These are phyloP conservation scores for Hafferia zeledoni DNA, from an alignment of 2,797 vertebrate genomes.

Conservation along the genomic window DNA sequence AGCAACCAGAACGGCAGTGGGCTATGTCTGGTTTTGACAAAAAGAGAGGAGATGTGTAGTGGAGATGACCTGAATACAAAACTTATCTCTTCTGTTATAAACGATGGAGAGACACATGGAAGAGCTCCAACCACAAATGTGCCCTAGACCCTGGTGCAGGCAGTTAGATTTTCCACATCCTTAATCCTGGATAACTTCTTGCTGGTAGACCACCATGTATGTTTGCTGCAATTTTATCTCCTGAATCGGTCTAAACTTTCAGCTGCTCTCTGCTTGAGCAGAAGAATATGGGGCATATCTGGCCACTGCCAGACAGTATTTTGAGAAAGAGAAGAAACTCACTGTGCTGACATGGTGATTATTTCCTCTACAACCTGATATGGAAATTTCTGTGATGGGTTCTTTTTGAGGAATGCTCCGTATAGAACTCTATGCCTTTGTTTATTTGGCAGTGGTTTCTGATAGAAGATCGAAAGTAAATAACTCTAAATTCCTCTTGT, in stretches of 20 bases:
- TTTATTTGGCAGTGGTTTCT: slow-evolving; percentile 26
- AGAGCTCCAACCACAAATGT: not conserved
- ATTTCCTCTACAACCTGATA: not conserved
- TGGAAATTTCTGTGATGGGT: not conserved
- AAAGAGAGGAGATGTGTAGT: not conserved
- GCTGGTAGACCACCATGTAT: not conserved
- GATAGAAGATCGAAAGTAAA: slow-evolving; percentile 32
- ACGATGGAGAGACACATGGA: not conserved
- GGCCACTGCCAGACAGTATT: not conserved
- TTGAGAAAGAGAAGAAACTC: not conserved
- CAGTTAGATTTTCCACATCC: not conserved
- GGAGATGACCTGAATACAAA: not conserved
- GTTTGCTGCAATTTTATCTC: not conserved
- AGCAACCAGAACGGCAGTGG: not conserved
- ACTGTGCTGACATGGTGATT: not conserved
- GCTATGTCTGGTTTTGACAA: not conserved
- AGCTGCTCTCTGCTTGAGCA: not conserved
- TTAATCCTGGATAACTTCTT: not conserved
- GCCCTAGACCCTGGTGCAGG: not conserved
- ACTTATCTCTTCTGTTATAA: not conserved
- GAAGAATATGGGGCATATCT: not conserved
- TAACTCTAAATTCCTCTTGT: slow-evolving; percentile 48
- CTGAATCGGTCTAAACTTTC: not conserved
- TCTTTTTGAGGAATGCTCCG: not conserved
- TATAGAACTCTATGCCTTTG: not conserved